Conservation (phyloP, 2,888 invertebrate species). For the Willowsia nigromaculata region DNA sequence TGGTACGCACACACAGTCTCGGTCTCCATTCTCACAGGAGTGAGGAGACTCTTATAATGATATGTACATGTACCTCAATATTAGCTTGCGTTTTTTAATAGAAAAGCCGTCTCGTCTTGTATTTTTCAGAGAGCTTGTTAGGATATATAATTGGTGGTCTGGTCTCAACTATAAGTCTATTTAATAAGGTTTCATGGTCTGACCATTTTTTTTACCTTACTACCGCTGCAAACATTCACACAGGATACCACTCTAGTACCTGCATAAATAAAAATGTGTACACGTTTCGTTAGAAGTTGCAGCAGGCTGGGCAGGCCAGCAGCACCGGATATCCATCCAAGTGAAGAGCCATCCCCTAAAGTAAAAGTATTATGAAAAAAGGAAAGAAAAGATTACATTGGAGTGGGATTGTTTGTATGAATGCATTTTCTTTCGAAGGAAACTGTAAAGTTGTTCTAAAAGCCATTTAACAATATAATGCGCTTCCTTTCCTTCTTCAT, state of each 20-base stretch:
- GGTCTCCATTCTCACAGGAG: background rate
- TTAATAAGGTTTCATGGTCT: background rate
- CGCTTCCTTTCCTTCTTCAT: background rate
- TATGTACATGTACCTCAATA: no score
- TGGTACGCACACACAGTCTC: background rate
- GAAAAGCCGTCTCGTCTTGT: background rate
- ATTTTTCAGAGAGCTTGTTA: background rate
- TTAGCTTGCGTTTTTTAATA: background rate
- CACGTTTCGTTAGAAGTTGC: background rate
- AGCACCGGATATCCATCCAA: conserved; percentile 27
- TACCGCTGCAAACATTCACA: background rate
- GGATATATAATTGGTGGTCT: background rate
- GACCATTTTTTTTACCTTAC: background rate
- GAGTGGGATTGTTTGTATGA: background rate
- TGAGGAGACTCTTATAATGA: no score
- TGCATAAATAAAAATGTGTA: background rate
- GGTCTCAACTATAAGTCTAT: background rate
- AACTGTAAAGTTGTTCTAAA: background rate
- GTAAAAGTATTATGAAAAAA: conserved; percentile 8
- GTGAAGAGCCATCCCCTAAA: conserved; percentile 22
- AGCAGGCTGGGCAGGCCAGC: background rate
- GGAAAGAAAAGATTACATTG: background rate
- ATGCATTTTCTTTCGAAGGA: background rate
- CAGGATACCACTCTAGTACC: background rate
- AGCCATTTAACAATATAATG: background rate